These are phyloP conservation scores for Agapornis roseicollis DNA, from an alignment of 2,113 vertebrate genomes.

Conservation along the genomic window DNA sequence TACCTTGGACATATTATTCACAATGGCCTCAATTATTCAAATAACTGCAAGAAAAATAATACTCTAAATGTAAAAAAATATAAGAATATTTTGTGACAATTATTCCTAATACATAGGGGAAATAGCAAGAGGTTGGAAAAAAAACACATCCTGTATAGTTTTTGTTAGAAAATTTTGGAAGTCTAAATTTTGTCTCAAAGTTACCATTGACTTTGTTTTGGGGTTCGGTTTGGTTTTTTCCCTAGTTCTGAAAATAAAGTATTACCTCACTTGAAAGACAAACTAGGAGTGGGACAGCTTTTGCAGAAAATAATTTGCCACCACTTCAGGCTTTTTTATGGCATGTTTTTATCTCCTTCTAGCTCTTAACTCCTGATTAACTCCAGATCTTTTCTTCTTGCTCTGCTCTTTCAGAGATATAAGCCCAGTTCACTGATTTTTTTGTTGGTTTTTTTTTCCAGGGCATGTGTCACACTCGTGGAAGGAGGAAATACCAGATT, in stretches of 20 bases:
- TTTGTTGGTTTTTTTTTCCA: not conserved
- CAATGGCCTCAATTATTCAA: not conserved
- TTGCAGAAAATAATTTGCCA: not conserved
- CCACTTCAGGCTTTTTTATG: not conserved
- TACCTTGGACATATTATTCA: not conserved
- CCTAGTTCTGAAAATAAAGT: not conserved
- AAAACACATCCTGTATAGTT: not conserved
- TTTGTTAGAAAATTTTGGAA: not conserved
- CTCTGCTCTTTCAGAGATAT: not conserved
- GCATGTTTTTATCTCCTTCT: not conserved
- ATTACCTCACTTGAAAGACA: not conserved
- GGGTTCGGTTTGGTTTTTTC: not conserved
- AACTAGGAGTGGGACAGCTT: not conserved
- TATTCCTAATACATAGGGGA: not conserved
- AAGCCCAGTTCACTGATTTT: fast-evolving
- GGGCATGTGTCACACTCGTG: not conserved
- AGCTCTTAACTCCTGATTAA: not conserved
- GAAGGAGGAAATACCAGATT: not conserved
- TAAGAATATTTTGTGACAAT: not conserved
- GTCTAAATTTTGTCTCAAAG: not conserved
- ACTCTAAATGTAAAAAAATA: not conserved
- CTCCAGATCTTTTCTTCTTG: not conserved
- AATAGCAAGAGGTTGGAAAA: not conserved
- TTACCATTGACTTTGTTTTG: not conserved
- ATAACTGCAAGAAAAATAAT: not conserved